Evolutionary conservation across 2,888 invertebrate genomes (phyloP), one percentile per base, ranked within the genome.

Genomic region (Antitype chi): DNA sequence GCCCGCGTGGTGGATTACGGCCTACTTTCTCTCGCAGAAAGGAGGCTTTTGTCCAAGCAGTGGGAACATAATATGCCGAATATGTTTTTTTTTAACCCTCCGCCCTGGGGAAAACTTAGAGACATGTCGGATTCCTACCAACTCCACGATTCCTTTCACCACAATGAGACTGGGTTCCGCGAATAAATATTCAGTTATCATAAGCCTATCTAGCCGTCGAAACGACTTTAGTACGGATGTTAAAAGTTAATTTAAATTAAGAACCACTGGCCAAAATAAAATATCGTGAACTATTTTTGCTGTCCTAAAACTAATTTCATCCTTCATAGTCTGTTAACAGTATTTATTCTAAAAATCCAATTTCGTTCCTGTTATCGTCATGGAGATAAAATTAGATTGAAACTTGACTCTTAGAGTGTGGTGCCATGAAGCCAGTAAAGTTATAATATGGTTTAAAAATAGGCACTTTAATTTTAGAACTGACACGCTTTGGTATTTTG

Each of bases 291-390:
- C 47, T 11, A 23, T 20, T 52, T 52, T 47, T 59, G 25, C n/a
- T 23, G 20, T 77, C 17, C 49, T 15, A 43, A 70, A 60, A 49
- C 32, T 25, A 68, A 57, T 80, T 47, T 23, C 20, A 80, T 62
- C 4, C 9, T 32, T 70, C 13, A 62, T 1, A 62, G 49, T 25
- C n/a, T n/a, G 38, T 49, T 4, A 15, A 23, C 11, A n/a, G 23
- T 25, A 38, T 73, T 59, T 68, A 73, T 68, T 73, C 5, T 47
- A 20, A 57, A 80, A 80, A 80, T 68, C 43, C 59, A 64, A 73
- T 80, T 78, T 47, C 57, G 32, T 68, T 52, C 23, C 62, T 25
- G 55, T 55, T 49, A 74, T 15, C 43, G 23, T 43, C n/a, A 69
- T 28, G 32, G 47, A 49, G 62, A 73, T 63, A 32, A 57, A 72